These are phyloP conservation scores for Drosophila guanche DNA, from an alignment of 1,140 invertebrate species.

Conservation along the genomic window DNA sequence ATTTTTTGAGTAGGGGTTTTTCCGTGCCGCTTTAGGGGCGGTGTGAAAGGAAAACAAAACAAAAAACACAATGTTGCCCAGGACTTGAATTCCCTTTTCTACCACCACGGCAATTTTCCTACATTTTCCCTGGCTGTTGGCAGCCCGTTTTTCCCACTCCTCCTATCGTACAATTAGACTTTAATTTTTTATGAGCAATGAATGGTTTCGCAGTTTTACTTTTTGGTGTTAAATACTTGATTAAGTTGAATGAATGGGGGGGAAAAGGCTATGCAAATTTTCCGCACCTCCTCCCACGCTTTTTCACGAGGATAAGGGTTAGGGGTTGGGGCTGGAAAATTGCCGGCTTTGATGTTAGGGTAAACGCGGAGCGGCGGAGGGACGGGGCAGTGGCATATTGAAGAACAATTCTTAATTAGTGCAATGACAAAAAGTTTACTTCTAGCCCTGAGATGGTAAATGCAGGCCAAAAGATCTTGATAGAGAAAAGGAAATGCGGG, in stretches of 20 bases:
- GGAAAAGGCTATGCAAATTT: conserved; percentile 63
- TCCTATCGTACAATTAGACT: conserved; percentile 65
- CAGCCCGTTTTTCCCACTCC: background rate
- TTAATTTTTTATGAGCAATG: conserved; percentile 79
- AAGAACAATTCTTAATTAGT: conserved; percentile 60
- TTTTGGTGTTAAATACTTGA: conserved; percentile 79
- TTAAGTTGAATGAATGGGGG: conserved; percentile 56
- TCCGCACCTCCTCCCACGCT: background rate
- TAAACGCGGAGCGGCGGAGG: background rate
- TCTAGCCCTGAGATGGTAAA: conserved; percentile 21
- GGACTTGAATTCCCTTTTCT: conserved; percentile 21
- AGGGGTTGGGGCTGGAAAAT: conserved; percentile 40
- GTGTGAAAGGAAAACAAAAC: conserved; percentile 52
- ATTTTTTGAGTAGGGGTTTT: conserved; percentile 44
- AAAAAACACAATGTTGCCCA: conserved; percentile 46
- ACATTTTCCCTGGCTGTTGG: conserved; percentile 18
- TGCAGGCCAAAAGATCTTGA: conserved; percentile 52
- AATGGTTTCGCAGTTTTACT: conserved; percentile 70
- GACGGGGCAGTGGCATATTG: conserved; percentile 8
- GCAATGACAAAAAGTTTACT: conserved; percentile 55
- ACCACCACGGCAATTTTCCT: background rate
- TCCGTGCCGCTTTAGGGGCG: conserved; percentile 32
- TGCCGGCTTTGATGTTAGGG: conserved; percentile 60
- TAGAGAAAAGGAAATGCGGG: conserved; percentile 22
- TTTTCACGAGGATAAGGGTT: background rate